Percentiles rank a stretch among this genome's conserved stretches.
Evolutionary conservation across 2,113 vertebrate species (phyloP).

Genomic region (Taurulus bubalis): DNA sequence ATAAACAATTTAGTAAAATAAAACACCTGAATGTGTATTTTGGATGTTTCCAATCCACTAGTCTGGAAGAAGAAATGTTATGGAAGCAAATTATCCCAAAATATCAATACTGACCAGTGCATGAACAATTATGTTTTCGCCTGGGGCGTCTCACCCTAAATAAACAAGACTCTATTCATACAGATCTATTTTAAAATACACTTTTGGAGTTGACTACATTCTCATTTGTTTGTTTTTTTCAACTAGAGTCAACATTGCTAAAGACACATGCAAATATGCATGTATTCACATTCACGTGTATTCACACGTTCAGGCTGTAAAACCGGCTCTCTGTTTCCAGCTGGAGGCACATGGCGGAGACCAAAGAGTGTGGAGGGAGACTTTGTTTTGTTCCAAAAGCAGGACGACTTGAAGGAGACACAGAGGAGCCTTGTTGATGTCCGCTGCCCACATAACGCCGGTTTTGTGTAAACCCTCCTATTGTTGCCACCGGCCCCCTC

Average conservation of each 20-base stretch:
- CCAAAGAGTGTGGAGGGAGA: slow-evolving; percentile 56
- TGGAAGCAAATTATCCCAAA: not conserved
- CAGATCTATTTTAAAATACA: not conserved
- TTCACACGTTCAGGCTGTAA: slow-evolving; percentile 26
- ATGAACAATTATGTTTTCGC: not conserved
- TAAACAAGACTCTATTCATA: not conserved
- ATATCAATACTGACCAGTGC: not conserved
- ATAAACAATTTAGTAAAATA: not conserved
- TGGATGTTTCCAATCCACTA: not conserved
- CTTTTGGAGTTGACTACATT: not conserved
- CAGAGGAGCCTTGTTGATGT: slow-evolving; percentile 79
- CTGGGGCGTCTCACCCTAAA: not conserved
- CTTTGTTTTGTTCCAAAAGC: slow-evolving; percentile 71
- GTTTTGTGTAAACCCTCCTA: slow-evolving; percentile 77
- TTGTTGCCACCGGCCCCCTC: slow-evolving; percentile 70
- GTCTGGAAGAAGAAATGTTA: not conserved
- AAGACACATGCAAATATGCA: not conserved
- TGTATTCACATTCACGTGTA: slow-evolving; percentile 25
- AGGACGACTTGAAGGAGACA: slow-evolving; percentile 69
- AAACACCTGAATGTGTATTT: not conserved
- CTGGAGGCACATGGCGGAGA: slow-evolving; percentile 49
- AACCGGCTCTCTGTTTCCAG: slow-evolving; percentile 31
- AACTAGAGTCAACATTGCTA: not conserved
- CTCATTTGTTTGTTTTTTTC: not conserved
- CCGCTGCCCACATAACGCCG: slow-evolving; percentile 55